Conservation (phyloP, 2,113 vertebrate species). For the Xenopus borealis region DNA sequence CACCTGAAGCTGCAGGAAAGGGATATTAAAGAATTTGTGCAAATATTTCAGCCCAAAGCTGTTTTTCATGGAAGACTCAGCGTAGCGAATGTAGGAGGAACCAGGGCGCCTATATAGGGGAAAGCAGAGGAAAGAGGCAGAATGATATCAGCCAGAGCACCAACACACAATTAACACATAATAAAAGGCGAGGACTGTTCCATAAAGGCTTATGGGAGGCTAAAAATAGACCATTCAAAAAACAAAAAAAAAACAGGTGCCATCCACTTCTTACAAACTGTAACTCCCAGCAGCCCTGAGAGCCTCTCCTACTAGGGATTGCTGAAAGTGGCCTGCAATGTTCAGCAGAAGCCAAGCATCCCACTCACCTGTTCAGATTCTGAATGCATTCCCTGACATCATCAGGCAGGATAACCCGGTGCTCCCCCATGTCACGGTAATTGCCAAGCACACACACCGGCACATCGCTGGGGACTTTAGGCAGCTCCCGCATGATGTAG, state of each 20-base stretch:
- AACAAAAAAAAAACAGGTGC: too few relatives aligned
- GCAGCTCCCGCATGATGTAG: conserved; percentile 91
- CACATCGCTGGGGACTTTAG: conserved; percentile 91
- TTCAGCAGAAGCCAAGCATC: too few relatives aligned
- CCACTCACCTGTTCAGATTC: conserved; percentile 80
- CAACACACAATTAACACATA: neutral
- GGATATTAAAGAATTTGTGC: conserved; percentile 97
- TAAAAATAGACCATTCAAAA: too few relatives aligned
- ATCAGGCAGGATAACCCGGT: conserved; percentile 86
- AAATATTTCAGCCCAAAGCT: conserved; percentile 95
- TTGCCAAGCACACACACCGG: conserved; percentile 94
- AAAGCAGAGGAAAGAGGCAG: neutral
- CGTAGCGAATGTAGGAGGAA: conserved; percentile 93
- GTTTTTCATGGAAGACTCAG: conserved; percentile 97
- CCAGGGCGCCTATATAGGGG: conserved; percentile 76
- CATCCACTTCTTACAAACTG: too few relatives aligned
- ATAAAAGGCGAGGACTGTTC: too few relatives aligned
- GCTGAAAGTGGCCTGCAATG: too few relatives aligned
- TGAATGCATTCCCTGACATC: conserved; percentile 87
- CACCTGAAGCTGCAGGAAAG: conserved; percentile 96
- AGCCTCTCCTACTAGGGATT: too few relatives aligned
- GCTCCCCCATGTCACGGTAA: conserved; percentile 95
- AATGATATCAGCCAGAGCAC: neutral
- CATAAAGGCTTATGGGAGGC: too few relatives aligned
- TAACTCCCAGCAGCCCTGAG: too few relatives aligned